Percentiles rank a stretch among this genome's conserved stretches.
phyloP scores from a whole-genome alignment of 2,113 vertebrate species.

The Campylomormyrus tamandua region DNA sequence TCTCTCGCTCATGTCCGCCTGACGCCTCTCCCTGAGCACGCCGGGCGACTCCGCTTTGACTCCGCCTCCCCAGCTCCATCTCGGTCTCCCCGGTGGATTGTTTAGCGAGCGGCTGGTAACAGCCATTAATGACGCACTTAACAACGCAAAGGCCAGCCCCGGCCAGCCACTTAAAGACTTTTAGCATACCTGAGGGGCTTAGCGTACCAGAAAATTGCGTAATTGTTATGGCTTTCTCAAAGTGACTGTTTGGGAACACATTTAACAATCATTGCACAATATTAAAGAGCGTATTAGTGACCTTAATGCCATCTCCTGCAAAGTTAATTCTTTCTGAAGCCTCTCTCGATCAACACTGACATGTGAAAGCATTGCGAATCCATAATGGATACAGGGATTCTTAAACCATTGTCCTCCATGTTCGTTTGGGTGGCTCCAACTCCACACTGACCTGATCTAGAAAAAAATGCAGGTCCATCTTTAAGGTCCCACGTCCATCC shows the following conservation, averaged over 20 bases:
- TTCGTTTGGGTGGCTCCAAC: constrained; percentile 44
- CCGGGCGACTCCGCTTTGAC: not conserved
- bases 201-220: constrained; percentile 45
- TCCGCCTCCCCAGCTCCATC: not conserved
- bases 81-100: constrained; percentile 27
- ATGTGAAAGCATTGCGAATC: constrained; percentile 58
- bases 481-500: constrained; percentile 38
- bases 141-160: constrained; percentile 44
- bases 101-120: constrained; percentile 40
- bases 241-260: constrained; percentile 40
- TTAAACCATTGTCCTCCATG: constrained; percentile 46
- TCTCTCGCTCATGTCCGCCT: not conserved
- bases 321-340: constrained; percentile 61
- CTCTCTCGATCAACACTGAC: constrained; percentile 36
- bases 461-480: constrained; percentile 50
- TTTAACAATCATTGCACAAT: constrained; percentile 47
- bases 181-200: constrained; percentile 46
- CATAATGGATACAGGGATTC: constrained; percentile 53
- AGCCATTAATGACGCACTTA: constrained; percentile 50
- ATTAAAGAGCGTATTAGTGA: constrained; percentile 57
- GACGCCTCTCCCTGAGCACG: not conserved
- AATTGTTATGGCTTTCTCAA: constrained; percentile 47
- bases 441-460: constrained; percentile 31
- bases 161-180: constrained; percentile 48
- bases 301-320: constrained; percentile 44